Conservation (phyloP, 2,113 vertebrate genomes). For the Engystomops pustulosus region DNA sequence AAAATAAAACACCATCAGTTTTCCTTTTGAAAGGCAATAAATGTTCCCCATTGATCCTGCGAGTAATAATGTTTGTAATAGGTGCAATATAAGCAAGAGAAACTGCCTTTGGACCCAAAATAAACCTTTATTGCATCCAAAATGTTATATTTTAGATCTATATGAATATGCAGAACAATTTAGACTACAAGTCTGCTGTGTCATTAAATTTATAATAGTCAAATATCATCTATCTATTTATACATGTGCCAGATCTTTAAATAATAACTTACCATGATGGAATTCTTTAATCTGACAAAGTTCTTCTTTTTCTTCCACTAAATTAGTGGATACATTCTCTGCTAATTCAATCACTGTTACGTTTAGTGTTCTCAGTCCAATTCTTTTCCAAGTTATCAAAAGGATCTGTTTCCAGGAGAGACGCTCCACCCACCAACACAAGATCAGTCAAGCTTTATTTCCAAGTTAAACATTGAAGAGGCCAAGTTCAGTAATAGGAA, state of each 20-base stretch:
- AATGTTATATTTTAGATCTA: background rate
- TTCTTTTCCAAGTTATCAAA: slow-evolving; percentile 24
- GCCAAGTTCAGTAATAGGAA: slow-evolving; percentile 20
- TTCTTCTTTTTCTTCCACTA: background rate
- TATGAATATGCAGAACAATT: background rate
- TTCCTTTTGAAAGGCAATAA: too few species aligned
- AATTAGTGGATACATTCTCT: too few species aligned
- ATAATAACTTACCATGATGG: slow-evolving; percentile 20
- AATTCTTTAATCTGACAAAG: background rate
- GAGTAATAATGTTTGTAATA: too few species aligned
- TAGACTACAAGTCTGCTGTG: too few species aligned
- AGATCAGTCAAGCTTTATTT: slow-evolving; percentile 29
- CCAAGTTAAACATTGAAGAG: slow-evolving; percentile 44
- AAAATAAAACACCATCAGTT: too few species aligned
- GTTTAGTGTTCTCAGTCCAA: slow-evolving; percentile 1
- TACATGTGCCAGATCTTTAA: background rate
- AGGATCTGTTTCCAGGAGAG: slow-evolving; percentile 37
- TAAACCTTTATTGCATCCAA: too few species aligned
- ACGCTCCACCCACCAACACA: slow-evolving; percentile 46
- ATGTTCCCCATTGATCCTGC: too few species aligned
- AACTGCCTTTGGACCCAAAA: too few species aligned
- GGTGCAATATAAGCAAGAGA: too few species aligned
- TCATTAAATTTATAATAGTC: background rate
- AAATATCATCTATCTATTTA: background rate
- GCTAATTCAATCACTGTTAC: background rate